A percentile compares a stretch with the other conserved stretches of the same genome.
Conservation (phyloP, 2,888 invertebrate genomes). For the Drosophila cracens region DNA sequence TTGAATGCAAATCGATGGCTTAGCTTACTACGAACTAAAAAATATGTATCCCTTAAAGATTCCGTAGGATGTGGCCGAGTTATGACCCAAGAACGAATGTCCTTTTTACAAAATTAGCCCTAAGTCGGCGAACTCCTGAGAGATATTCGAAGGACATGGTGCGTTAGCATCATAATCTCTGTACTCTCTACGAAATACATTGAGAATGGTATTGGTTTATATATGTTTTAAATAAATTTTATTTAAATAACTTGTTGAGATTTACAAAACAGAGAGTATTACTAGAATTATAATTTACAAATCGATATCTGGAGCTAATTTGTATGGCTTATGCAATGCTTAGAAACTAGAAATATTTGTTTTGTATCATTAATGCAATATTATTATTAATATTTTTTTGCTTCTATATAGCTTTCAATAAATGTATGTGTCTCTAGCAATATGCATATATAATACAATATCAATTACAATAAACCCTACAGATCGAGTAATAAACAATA, state of each 20-base stretch:
- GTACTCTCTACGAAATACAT: background rate
- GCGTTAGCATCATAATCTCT: background rate
- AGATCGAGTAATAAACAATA: conserved; percentile 75
- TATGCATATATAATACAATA: conserved; percentile 57
- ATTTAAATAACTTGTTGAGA: conserved; percentile 79
- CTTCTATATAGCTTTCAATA: conserved; percentile 38
- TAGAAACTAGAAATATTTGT: conserved; percentile 43
- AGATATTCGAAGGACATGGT: background rate
- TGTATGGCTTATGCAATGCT: conserved; percentile 60
- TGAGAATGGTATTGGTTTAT: background rate
- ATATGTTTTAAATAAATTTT: conserved; percentile 77
- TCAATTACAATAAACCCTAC: conserved; percentile 66
- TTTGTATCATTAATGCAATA: conserved; percentile 42
- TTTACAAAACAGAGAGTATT: conserved; percentile 78
- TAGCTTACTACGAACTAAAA: no score
- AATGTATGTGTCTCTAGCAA: conserved; percentile 55
- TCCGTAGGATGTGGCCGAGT: no score
- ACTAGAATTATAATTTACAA: conserved; percentile 73
- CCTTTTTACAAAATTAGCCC: background rate
- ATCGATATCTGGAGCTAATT: conserved; percentile 67
- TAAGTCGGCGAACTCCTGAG: background rate
- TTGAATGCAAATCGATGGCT: no score
- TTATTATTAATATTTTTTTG: conserved; percentile 15
- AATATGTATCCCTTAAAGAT: no score
- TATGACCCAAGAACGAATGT: background rate